Conservation (phyloP, 2,888 invertebrate genomes). For the Tribolium freemani region DNA sequence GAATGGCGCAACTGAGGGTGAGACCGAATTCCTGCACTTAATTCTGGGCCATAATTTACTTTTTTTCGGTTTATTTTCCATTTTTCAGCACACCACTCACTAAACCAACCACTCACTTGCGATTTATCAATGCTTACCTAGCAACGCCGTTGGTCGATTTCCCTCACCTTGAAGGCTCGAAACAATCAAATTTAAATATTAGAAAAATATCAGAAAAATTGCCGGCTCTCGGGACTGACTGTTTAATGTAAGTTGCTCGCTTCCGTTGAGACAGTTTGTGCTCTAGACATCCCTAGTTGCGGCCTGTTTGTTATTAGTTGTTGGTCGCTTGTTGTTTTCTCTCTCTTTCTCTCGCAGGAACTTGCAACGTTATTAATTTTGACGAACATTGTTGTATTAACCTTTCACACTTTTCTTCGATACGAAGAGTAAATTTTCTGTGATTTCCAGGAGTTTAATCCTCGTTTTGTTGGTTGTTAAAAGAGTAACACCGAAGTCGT, state of each 20-base stretch:
- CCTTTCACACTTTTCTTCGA: slow-evolving; percentile 2
- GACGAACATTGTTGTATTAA: slow-evolving; percentile 13
- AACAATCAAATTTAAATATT: neutral
- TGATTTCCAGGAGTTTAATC: neutral
- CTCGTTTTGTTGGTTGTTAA: slow-evolving; percentile 1
- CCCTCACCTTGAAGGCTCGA: neutral
- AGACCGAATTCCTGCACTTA: slow-evolving; percentile 25
- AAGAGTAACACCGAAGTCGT: slow-evolving; percentile 5
- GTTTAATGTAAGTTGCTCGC: slow-evolving; percentile 17
- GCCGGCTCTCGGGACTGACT: neutral
- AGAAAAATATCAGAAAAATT: neutral
- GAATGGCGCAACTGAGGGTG: slow-evolving; percentile 8
- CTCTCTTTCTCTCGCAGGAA: slow-evolving; percentile 6
- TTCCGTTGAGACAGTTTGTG: slow-evolving; percentile 15
- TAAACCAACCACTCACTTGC: slow-evolving; percentile 4
- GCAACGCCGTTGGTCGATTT: slow-evolving; percentile 27
- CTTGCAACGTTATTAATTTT: slow-evolving; percentile 20
- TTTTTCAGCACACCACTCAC: slow-evolving; percentile 25
- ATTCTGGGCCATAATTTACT: slow-evolving; percentile 36
- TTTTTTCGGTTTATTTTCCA: slow-evolving; percentile 32
- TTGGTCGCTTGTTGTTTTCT: slow-evolving; percentile 9
- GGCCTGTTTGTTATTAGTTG: slow-evolving; percentile 29
- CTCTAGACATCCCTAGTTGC: slow-evolving; percentile 17
- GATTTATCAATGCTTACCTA: slow-evolving; percentile 43
- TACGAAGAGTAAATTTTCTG: neutral